Percentiles rank a stretch among this genome's conserved stretches.
phyloP scores from a whole-genome alignment of 2,113 vertebrate species.

The Percina caprodes region DNA sequence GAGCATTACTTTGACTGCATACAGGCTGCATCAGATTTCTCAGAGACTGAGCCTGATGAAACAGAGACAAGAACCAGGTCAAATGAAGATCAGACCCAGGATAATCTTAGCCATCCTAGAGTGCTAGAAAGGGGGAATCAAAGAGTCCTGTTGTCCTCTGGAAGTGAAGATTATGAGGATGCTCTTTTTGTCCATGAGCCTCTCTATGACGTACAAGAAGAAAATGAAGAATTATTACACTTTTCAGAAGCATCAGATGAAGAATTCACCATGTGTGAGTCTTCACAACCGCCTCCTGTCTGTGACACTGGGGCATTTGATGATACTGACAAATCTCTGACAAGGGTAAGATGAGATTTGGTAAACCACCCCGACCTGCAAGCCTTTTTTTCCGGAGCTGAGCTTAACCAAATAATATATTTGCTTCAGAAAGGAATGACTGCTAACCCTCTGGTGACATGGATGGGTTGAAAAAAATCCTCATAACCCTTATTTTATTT shows the following conservation, averaged over 20 bases:
- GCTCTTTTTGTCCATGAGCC: constrained; percentile 84
- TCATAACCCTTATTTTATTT: constrained; percentile 50
- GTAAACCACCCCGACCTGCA: constrained; percentile 62
- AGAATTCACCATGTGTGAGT: constrained; percentile 83
- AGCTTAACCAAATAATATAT: constrained; percentile 51
- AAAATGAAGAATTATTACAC: constrained; percentile 38
- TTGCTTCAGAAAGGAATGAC: constrained; percentile 65
- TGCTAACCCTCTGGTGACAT: constrained; percentile 66
- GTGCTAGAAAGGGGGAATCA: constrained; percentile 6
- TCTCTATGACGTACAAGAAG: constrained; percentile 60
- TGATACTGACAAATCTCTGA: constrained; percentile 82
- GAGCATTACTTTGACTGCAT: constrained; percentile 81
- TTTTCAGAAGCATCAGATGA: constrained; percentile 72
- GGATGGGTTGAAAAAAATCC: constrained; percentile 42
- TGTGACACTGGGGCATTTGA: constrained; percentile 50
- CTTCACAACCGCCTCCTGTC: constrained; percentile 76
- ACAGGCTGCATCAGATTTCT: constrained; percentile 72
- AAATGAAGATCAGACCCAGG: constrained; percentile 1
- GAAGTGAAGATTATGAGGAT: constrained; percentile 78
- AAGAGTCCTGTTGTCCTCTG: constrained; percentile 62
- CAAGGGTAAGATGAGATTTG: constrained; percentile 87
- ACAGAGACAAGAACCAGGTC: constrained; percentile 7
- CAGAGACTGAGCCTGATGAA: constrained; percentile 72
- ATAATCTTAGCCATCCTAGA: not conserved
- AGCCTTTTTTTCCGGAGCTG: constrained; percentile 60